phyloP scores from a whole-genome alignment of 1,140 invertebrate species.

The Monochamus saltuarius region DNA sequence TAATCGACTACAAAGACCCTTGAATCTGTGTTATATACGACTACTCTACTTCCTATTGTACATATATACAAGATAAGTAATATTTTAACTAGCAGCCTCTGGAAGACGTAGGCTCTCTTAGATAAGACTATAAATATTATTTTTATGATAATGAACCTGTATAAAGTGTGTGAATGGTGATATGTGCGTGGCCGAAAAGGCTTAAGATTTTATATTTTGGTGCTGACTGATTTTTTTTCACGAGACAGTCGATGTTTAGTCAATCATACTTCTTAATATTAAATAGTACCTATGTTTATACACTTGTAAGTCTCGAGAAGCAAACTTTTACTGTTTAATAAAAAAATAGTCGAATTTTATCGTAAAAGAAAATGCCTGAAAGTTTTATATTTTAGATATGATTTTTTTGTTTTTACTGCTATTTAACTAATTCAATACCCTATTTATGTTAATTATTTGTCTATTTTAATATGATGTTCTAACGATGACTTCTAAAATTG shows the following conservation, averaged over 20 bases:
- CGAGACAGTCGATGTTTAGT: conserved; percentile 48
- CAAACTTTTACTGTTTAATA: conserved; percentile 30
- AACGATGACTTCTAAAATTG: conserved; percentile 46
- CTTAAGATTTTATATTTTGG: conserved; percentile 45
- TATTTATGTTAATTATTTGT: conserved; percentile 19
- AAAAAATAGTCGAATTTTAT: conserved; percentile 27
- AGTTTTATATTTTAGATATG: neutral
- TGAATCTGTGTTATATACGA: conserved; percentile 32
- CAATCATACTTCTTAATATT: conserved; percentile 32
- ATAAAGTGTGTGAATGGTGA: conserved; percentile 49
- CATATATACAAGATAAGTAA: conserved; percentile 32
- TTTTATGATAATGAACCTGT: conserved; percentile 39
- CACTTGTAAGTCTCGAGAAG: conserved; percentile 35
- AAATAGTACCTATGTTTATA: conserved; percentile 30
- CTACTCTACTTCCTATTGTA: conserved; percentile 38
- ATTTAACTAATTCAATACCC: conserved; percentile 21
- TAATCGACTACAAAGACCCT: conserved; percentile 31
- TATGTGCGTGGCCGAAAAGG: conserved; percentile 38
- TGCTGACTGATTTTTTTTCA: conserved; percentile 49
- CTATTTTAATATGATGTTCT: conserved; percentile 15
- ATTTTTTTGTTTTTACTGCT: neutral
- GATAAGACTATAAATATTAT: conserved; percentile 49
- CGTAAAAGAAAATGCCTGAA: conserved; percentile 11
- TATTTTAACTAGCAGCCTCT: conserved; percentile 42
- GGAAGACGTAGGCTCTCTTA: conserved; percentile 48